Conservation (phyloP, 2,113 vertebrate species). For the Tragulus kanchil region DNA sequence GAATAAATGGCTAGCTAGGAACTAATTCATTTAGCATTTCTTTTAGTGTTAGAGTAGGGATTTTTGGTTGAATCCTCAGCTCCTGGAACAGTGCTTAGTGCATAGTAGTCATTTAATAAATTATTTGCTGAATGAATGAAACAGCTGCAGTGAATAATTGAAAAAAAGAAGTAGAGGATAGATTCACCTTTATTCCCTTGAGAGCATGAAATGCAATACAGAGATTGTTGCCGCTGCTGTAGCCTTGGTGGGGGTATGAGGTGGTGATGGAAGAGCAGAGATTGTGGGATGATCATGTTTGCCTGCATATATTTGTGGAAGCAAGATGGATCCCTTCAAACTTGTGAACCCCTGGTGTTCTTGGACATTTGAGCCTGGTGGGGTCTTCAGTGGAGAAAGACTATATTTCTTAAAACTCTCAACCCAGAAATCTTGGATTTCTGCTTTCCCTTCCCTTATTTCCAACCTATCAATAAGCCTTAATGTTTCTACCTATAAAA, state of each 20-base stretch:
- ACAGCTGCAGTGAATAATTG: neutral
- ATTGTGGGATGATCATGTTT: neutral
- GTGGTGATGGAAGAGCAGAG: no score
- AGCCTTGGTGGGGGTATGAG: neutral
- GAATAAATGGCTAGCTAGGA: neutral
- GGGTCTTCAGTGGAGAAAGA: neutral
- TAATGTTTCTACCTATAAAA: constrained; percentile 17
- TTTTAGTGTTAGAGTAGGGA: neutral
- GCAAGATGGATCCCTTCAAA: neutral
- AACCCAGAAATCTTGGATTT: neutral
- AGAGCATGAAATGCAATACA: neutral
- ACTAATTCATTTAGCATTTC: constrained; percentile 33
- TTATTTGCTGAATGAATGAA: constrained; percentile 2
- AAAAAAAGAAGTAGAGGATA: neutral
- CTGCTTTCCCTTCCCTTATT: constrained; percentile 5
- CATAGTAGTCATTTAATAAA: neutral
- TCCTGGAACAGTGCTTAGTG: neutral
- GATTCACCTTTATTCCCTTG: neutral
- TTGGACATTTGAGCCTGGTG: neutral
- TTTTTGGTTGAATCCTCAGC: neutral
- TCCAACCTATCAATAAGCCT: neutral
- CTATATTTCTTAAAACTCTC: neutral
- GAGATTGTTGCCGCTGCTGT: neutral
- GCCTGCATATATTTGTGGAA: neutral
- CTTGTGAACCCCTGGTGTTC: neutral